phyloP scores from a whole-genome alignment of 2,113 vertebrate species.

The Galemys pyrenaicus region DNA sequence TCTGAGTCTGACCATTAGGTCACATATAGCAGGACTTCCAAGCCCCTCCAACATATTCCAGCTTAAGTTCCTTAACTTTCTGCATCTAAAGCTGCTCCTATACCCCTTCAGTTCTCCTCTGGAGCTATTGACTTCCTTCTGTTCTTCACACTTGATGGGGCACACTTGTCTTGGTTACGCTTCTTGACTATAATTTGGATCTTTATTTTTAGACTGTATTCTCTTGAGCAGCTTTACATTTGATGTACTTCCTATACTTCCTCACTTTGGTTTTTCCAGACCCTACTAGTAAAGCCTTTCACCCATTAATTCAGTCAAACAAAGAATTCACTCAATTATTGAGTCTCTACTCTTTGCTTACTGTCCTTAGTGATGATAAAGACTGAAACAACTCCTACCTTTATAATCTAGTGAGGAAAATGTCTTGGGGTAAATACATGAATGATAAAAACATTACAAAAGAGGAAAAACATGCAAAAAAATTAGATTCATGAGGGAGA shows the following conservation, averaged over 20 bases:
- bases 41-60: background rate
- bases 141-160: background rate
- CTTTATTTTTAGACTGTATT: background rate
- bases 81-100: background rate
- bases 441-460: background rate
- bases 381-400: background rate
- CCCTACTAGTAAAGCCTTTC: background rate
- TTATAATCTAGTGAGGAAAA: background rate
- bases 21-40: background rate
- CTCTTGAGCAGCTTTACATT: background rate
- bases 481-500: background rate
- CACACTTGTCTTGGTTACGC: background rate
- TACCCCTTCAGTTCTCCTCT: rapidly evolving
- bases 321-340: background rate
- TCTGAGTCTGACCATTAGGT: background rate
- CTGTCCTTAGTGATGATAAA: background rate
- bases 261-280: background rate
- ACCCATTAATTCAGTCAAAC: background rate
- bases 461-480: background rate
- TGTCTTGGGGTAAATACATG: background rate
- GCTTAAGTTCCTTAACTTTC: too few species aligned
- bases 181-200: background rate
- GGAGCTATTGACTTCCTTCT: background rate
- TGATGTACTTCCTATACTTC: background rate
- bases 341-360: background rate